These are phyloP conservation scores for Megaceryle alcyon DNA, from an alignment of 2,797 vertebrate species.

Conservation along the genomic window DNA sequence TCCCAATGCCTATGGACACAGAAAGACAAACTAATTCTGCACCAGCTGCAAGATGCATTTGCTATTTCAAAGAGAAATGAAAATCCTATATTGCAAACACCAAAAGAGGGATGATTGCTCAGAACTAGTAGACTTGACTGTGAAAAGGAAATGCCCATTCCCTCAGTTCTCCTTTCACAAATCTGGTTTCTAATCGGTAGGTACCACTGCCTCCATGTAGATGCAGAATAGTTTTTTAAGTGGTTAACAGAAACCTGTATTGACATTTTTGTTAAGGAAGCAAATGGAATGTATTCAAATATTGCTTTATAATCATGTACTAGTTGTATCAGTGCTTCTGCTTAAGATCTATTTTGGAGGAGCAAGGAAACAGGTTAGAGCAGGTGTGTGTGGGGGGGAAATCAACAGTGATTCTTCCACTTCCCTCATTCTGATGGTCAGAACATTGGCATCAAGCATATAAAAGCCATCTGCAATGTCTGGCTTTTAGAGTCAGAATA, in stretches of 20 bases:
- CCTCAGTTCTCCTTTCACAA: background rate
- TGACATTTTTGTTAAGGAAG: background rate
- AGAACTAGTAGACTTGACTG: background rate
- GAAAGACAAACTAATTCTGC: background rate
- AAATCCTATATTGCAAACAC: background rate
- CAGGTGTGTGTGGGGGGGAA: rapidly evolving
- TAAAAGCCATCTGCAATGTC: background rate
- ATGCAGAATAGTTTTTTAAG: background rate
- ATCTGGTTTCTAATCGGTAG: background rate
- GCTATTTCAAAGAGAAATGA: background rate
- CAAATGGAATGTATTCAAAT: background rate
- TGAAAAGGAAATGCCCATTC: background rate
- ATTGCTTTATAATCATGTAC: background rate
- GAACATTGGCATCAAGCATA: rapidly evolving
- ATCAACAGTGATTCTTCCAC: background rate
- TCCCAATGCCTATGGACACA: background rate
- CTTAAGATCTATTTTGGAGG: background rate
- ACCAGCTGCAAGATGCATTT: background rate
- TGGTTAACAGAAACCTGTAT: background rate
- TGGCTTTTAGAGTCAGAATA: background rate
- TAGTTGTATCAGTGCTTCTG: background rate
- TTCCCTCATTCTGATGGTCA: background rate
- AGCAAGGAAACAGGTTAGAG: background rate
- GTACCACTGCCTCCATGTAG: background rate
- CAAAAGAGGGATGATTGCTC: background rate